Base-by-base conservation (phyloP, 1,140 invertebrate species). In the Physella acuta region DNA sequence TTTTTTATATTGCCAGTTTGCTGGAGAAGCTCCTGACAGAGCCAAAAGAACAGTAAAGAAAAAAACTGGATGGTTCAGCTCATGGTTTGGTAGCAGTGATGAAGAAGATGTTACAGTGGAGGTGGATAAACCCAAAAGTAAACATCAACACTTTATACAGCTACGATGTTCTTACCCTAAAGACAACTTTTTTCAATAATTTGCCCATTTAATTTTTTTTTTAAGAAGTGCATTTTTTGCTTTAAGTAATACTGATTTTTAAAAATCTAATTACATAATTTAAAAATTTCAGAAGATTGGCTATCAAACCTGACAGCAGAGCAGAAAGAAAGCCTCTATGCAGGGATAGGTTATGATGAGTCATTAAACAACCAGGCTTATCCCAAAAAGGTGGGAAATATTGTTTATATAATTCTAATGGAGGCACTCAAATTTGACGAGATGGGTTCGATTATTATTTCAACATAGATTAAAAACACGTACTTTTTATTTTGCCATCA, bases 241-340 rank as follows among this genome's bases (percentile, higher is more conserved):
- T n/a, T 14, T n/a, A 49, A 11, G 11, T 49, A 49, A 49, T 49
- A 14, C 11, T n/a, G n/a, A 49, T 49, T 49, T 49, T 11, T 14
- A 49, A 49, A 49, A n/a, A 14, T 49, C 44, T 49, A 49, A 49
- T 14, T 49, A 49, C 44, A 49, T 14, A 49, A 49, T 49, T 49
- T n/a, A n/a, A n/a, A n/a, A n/a, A n/a, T n/a, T n/a, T 14, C 65
- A 70, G 56, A 69, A 71, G 76, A 77, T 26, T 84, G 90, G 69
- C 90, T 90, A 88, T 88, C 88, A 28, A 87, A 89, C 74, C 79
- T 92, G n/a, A 89, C 89, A 2, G 87, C 88, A 49, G 88, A 90
- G 49, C 90, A 92, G 80, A 89, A 88, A 76, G 84, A 87, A 70
- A 86, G 86, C 60, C 83, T 92, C 8, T 91, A 88, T 78, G 88